Evolutionary conservation across 2,888 invertebrate species (phyloP), one percentile per base, ranked within the genome.

Genomic region (Aphidius colemani): DNA sequence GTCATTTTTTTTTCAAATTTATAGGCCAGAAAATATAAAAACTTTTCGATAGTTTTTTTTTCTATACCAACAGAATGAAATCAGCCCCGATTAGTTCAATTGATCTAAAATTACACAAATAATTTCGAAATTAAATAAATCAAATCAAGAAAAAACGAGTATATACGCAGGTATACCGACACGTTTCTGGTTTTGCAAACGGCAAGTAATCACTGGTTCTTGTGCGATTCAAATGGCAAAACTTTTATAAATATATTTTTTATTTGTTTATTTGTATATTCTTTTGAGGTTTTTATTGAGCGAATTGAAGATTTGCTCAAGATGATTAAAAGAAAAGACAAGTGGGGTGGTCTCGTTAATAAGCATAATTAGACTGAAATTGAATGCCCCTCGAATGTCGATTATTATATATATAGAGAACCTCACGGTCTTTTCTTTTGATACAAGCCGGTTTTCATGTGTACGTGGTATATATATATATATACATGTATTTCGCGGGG

Each of bases 321-420:
- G 30, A 51, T 50, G 30, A 65, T 64, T 51, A 56, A 65, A 55
- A 44, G 66, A 65, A 62, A 65, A 59, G 64, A 65, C 67, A 48
- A 57, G 64, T 61, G 64, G 62, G 67, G 69, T 69, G 71, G 70
- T 69, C 71, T 69, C 68, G 70, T 72, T 74, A 74, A 74, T 73
- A 73, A 74, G 72, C 71, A 74, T 72, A 74, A 74, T 74, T 73
- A 72, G 71, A 70, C 70, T 68, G 67, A 72, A 74, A 74, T 74
- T 73, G 71, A 72, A 73, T 71, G 70, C 69, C 67, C 67, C 66
- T 67, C 66, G 69, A 71, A 68, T 67, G 64, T 68, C 71, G 73
- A 73, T 73, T 74, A 74, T 73, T 70, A 71, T 66, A 30, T 30
- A 30, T 30, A 30, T 30, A 30, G 3, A 66, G 65, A 62, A 62